phyloP scores from a whole-genome alignment of 2,888 invertebrate genomes.

The Sturmia bella region DNA sequence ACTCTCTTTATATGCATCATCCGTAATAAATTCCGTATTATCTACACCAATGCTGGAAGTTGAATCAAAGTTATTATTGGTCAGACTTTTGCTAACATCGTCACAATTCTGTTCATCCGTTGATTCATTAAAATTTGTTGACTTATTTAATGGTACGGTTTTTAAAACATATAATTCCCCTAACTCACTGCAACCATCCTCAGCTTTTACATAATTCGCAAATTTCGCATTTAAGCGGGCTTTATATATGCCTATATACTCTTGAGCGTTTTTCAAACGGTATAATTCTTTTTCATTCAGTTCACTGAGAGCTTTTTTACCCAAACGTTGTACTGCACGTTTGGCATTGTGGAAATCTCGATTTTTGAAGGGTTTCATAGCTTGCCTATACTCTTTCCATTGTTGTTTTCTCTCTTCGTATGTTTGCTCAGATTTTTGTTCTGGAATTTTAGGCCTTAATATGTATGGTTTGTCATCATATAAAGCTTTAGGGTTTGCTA shows the following conservation, averaged over 20 bases:
- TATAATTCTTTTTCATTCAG: slow-evolving; percentile 74
- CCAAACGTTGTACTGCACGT: slow-evolving; percentile 76
- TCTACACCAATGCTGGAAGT: too few species aligned
- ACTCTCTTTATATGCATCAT: too few species aligned
- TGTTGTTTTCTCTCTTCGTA: slow-evolving; percentile 75
- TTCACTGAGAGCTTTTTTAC: slow-evolving; percentile 73
- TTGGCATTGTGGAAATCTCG: slow-evolving; percentile 77
- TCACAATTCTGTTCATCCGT: slow-evolving; percentile 25
- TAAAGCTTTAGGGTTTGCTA: slow-evolving; percentile 42
- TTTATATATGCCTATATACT: slow-evolving; percentile 75
- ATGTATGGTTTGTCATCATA: slow-evolving; percentile 50
- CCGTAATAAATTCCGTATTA: too few species aligned
- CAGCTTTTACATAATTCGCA: slow-evolving; percentile 34
- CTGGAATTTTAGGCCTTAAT: slow-evolving; percentile 71
- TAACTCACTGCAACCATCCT: background rate
- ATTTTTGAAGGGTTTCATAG: slow-evolving; percentile 78
- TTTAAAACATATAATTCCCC: slow-evolving; percentile 48
- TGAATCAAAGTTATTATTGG: too few species aligned
- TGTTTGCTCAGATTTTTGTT: slow-evolving; percentile 73
- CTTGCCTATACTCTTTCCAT: slow-evolving; percentile 77
- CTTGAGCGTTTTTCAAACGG: slow-evolving; percentile 74
- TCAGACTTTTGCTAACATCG: slow-evolving; percentile 7
- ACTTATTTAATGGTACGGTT: background rate
- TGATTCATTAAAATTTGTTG: background rate
- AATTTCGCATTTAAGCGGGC: slow-evolving; percentile 54